phyloP scores from a whole-genome alignment of 2,113 vertebrate genomes.

The Callionymus lyra region DNA sequence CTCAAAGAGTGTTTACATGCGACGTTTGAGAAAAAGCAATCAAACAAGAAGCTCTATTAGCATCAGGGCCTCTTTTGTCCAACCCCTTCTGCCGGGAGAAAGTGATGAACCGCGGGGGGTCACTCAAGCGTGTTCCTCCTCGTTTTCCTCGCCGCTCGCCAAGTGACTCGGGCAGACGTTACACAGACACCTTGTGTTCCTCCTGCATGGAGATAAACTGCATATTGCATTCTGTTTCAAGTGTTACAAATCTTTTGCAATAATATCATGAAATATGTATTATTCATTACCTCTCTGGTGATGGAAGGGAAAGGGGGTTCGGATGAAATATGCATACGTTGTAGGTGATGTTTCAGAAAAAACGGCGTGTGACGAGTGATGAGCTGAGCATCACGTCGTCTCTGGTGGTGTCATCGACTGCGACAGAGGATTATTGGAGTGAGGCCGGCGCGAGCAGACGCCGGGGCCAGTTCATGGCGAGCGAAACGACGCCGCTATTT shows the following conservation, averaged over 20 bases:
- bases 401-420: conserved; percentile 32
- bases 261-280: conserved; percentile 62
- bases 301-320: conserved; percentile 1
- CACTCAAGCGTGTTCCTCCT: conserved; percentile 47
- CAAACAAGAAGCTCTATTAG: conserved; percentile 20
- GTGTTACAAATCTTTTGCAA: conserved; percentile 63
- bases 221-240: conserved; percentile 65
- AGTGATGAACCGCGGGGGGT: conserved; percentile 49
- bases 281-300: conserved; percentile 47
- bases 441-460: conserved; percentile 24
- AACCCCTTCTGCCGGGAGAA: conserved; percentile 29
- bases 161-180: conserved; percentile 44
- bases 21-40: no score
- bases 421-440: conserved; percentile 27
- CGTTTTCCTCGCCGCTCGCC: conserved; percentile 27
- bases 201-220: conserved; percentile 50
- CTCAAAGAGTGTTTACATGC: no score
- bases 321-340: conserved; percentile 49
- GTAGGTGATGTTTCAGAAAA: conserved; percentile 33
- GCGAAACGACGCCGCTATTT: conserved; percentile 29
- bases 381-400: conserved; percentile 20
- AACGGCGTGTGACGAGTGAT: conserved; percentile 19
- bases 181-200: conserved; percentile 44
- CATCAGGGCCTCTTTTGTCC: conserved; percentile 28
- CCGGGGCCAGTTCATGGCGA: conserved; percentile 24